Percentiles rank a stretch among this genome's conserved stretches.
These are phyloP conservation scores for Pachliopta kotzebuea DNA, from an alignment of 2,888 invertebrate species.

Conservation along the genomic window DNA sequence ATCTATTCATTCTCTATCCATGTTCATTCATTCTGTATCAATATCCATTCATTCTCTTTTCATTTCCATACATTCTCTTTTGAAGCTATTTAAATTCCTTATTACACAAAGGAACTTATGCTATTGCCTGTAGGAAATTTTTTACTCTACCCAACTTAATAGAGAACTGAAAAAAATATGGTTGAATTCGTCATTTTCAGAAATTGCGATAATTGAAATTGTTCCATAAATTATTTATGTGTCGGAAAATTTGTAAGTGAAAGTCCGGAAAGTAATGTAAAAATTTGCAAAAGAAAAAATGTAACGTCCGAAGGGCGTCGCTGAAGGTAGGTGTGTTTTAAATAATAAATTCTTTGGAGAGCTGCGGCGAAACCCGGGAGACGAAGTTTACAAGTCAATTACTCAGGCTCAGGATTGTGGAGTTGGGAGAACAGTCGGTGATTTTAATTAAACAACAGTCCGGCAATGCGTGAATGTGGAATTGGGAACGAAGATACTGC, in stretches of 20 bases:
- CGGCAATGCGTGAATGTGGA: constrained; percentile 33
- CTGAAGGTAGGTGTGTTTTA: constrained; percentile 3
- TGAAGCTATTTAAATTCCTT: too few relatives aligned
- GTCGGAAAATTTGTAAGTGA: background rate
- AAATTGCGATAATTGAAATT: too few relatives aligned
- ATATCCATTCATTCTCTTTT: too few relatives aligned
- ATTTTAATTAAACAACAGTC: constrained; percentile 38
- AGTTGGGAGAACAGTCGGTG: constrained; percentile 31
- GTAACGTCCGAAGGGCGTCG: background rate
- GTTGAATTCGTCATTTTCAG: too few relatives aligned
- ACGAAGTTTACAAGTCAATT: constrained; percentile 48
- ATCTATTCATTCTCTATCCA: too few relatives aligned
- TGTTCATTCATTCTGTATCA: too few relatives aligned
- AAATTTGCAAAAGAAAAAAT: background rate
- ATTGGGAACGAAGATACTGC: constrained; percentile 7
- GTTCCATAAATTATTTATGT: background rate
- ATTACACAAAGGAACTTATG: too few relatives aligned
- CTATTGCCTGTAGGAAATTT: too few relatives aligned
- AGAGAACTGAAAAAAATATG: too few relatives aligned
- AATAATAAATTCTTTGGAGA: constrained; percentile 24
- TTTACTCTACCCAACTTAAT: too few relatives aligned
- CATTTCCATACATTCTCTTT: too few relatives aligned
- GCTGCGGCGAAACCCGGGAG: constrained; percentile 27
- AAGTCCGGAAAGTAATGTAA: background rate
- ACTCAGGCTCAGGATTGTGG: constrained; percentile 33